A percentile compares a stretch with the other conserved stretches of the same genome.
Conservation (phyloP, 1,140 invertebrate species). For the Ectropis grisescens region DNA sequence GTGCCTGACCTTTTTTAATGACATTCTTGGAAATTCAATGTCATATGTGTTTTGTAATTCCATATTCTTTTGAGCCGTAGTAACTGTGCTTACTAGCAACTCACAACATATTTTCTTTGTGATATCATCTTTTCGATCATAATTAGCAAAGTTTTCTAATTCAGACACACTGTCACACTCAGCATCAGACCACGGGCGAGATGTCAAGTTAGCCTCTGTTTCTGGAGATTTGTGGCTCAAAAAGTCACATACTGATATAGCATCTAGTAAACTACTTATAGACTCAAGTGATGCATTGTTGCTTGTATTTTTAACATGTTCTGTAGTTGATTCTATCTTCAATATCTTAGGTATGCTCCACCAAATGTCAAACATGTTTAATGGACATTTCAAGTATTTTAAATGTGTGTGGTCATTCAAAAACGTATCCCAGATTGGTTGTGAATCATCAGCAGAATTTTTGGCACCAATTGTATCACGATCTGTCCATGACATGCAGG, state of each 20-base stretch:
- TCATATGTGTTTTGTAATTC: no score
- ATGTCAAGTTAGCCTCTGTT: constrained; percentile 15
- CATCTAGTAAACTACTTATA: constrained; percentile 31
- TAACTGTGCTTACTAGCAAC: no score
- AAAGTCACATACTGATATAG: constrained; percentile 40
- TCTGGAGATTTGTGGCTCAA: constrained; percentile 16
- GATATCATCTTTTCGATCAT: no score
- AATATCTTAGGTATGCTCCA: constrained; percentile 35
- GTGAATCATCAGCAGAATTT: constrained; percentile 8
- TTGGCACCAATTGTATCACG: constrained; percentile 18
- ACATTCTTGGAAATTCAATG: no score
- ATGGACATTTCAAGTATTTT: constrained; percentile 9
- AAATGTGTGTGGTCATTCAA: constrained; percentile 18
- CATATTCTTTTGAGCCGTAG: no score
- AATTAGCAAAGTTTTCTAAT: constrained; percentile 35
- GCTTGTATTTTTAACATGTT: constrained; percentile 3
- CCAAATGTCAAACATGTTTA: constrained; percentile 35
- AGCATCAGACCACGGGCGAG: constrained; percentile 29
- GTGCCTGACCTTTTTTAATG: no score
- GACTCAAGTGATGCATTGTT: constrained; percentile 13
- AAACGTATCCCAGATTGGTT: constrained; percentile 14
- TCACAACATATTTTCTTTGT: no score
- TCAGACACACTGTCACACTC: constrained; percentile 48
- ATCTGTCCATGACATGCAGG: constrained; percentile 49
- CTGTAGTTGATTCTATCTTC: constrained; percentile 7